Evolutionary conservation across 2,888 invertebrate genomes (phyloP).

Genomic region (Machimus atricapillus): DNA sequence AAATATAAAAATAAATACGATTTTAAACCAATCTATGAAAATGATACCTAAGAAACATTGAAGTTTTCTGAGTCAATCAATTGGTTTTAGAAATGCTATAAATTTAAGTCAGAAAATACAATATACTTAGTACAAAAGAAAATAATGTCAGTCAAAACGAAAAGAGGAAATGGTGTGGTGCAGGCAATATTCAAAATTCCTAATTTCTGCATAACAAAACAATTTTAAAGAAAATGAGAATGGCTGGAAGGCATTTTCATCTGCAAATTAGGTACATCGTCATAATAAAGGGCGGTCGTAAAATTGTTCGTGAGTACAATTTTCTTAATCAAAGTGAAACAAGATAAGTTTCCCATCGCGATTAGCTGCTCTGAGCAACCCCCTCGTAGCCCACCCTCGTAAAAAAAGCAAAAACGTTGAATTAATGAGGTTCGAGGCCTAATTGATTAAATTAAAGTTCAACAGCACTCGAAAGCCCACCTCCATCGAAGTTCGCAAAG

Average conservation of each 20-base stretch:
- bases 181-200: not conserved
- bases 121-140: not conserved
- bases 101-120: not conserved
- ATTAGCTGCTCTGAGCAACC: not conserved
- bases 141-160: not conserved
- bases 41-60: too few relatives aligned
- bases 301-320: not conserved
- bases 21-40: too few relatives aligned
- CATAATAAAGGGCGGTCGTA: not conserved
- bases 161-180: not conserved
- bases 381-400: not conserved
- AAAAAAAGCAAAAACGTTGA: not conserved
- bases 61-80: too few relatives aligned
- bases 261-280: not conserved
- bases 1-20: too few relatives aligned
- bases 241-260: not conserved
- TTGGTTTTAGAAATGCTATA: too few relatives aligned
- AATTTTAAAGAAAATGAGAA: not conserved
- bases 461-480: not conserved
- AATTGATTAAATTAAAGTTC: conserved; percentile 25
- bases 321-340: not conserved
- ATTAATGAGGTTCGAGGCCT: not conserved
- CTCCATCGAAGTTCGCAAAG: not conserved
- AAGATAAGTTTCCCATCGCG: not conserved
- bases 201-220: not conserved